Percentiles rank a stretch among this genome's conserved stretches.
Conservation (phyloP, 2,113 vertebrate genomes). For the Lagenorhynchus albirostris region DNA sequence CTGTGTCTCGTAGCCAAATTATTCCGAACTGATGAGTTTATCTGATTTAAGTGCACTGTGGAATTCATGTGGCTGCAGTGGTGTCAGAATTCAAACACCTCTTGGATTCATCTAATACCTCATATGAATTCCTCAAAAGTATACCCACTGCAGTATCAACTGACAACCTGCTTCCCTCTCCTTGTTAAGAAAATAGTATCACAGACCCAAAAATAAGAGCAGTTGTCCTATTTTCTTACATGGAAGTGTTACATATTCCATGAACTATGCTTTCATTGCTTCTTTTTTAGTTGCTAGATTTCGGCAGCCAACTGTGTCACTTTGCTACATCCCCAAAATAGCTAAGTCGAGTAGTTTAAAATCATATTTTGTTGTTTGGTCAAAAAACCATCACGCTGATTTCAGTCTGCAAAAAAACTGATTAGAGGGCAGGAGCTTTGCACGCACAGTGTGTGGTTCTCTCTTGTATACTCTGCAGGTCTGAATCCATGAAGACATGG, state of each 20-base stretch:
- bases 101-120: background rate
- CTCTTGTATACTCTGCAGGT: background rate
- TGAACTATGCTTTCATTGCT: conserved; percentile 69
- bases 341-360: conserved; percentile 73
- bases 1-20: background rate
- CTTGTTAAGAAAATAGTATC: conserved; percentile 54
- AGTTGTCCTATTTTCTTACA: conserved; percentile 70
- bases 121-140: conserved; percentile 59
- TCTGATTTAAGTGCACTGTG: background rate
- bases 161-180: background rate
- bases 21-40: background rate
- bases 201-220: conserved; percentile 66
- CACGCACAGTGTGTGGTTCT: background rate
- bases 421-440: background rate
- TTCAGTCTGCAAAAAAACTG: conserved; percentile 27
- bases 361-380: conserved; percentile 54
- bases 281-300: conserved; percentile 72
- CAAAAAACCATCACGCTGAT: conserved; percentile 38
- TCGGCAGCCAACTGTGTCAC: conserved; percentile 68
- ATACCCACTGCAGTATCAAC: background rate
- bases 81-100: background rate
- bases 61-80: background rate
- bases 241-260: conserved; percentile 73
- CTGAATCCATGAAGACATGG: background rate
- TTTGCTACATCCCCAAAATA: conserved; percentile 66